Evolutionary conservation across 2,888 invertebrate species (phyloP).

Genomic region (Aproaerema taeniolella): DNA sequence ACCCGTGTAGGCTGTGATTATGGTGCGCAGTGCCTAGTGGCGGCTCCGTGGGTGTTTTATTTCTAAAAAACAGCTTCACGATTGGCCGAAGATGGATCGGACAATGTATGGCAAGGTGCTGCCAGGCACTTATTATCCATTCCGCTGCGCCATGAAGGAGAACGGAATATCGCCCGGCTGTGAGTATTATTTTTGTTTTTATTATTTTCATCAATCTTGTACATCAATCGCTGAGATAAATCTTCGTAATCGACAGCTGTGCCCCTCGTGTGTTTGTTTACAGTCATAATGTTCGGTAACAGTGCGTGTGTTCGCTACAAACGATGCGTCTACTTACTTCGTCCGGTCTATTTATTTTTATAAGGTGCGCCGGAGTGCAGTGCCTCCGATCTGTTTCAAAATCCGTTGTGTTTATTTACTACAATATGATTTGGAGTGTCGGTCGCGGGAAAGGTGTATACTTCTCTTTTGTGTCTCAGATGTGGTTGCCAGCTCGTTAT

Average conservation of each 20-base stretch:
- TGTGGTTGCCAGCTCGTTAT: conserved; percentile 46
- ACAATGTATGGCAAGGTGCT: conserved; percentile 93
- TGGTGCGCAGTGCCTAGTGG: conserved; percentile 61
- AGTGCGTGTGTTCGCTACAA: conserved; percentile 31
- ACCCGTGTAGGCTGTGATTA: conserved; percentile 66
- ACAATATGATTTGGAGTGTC: conserved; percentile 28
- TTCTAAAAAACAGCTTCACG: conserved; percentile 54
- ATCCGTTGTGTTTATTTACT: conserved; percentile 38
- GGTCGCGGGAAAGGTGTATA: conserved; percentile 22
- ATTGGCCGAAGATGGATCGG: conserved; percentile 85
- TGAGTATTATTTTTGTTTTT: conserved; percentile 77
- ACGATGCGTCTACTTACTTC: conserved; percentile 33
- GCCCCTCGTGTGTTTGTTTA: conserved; percentile 30
- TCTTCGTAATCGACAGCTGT: conserved; percentile 10
- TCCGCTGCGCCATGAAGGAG: conserved; percentile 87
- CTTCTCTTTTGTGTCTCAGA: conserved; percentile 37
- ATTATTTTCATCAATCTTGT: conserved; percentile 18
- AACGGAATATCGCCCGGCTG: conserved; percentile 92
- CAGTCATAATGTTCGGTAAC: conserved; percentile 25
- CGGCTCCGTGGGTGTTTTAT: conserved; percentile 63
- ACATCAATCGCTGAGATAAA: conserved; percentile 9
- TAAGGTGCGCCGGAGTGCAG: conserved; percentile 42
- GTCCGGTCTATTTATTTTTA: conserved; percentile 48
- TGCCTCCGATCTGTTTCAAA: conserved; percentile 23
- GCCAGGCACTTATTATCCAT: conserved; percentile 90